These are phyloP conservation scores for Tamandua tetradactyla DNA, from an alignment of 2,797 vertebrate genomes.

Conservation along the genomic window DNA sequence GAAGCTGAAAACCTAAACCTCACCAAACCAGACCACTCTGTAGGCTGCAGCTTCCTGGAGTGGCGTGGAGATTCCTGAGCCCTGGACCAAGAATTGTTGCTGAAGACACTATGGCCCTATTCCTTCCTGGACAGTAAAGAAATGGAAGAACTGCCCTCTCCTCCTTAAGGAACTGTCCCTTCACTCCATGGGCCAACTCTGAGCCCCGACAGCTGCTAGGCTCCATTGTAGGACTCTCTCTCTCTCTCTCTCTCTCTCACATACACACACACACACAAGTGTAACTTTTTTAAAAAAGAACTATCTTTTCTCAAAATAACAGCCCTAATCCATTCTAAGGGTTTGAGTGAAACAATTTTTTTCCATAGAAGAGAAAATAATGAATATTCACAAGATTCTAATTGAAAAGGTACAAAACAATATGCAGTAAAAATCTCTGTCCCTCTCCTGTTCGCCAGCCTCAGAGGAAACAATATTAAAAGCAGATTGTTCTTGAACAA, in stretches of 20 bases:
- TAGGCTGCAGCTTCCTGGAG: too few relatives aligned
- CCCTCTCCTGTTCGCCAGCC: too few relatives aligned
- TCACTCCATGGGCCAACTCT: not conserved
- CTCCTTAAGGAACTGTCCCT: not conserved
- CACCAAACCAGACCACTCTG: not conserved
- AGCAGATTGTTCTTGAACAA: too few relatives aligned
- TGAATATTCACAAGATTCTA: too few relatives aligned
- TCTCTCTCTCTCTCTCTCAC: not conserved
- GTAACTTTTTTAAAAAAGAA: not conserved
- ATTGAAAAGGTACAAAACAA: too few relatives aligned
- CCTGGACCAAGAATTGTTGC: not conserved
- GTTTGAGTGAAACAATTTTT: too few relatives aligned
- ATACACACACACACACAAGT: not conserved
- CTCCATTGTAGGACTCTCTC: not conserved
- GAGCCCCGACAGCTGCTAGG: not conserved
- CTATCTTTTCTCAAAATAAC: not conserved
- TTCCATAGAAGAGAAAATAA: too few relatives aligned
- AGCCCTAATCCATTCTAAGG: not conserved
- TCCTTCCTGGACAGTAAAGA: not conserved
- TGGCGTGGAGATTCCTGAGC: not conserved
- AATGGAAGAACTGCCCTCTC: not conserved
- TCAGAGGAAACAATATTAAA: too few relatives aligned
- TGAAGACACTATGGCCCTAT: not conserved
- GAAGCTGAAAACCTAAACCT: not conserved
- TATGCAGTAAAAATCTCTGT: too few relatives aligned